phyloP scores from a whole-genome alignment of 2,113 vertebrate genomes.

The Psettodes erumei region DNA sequence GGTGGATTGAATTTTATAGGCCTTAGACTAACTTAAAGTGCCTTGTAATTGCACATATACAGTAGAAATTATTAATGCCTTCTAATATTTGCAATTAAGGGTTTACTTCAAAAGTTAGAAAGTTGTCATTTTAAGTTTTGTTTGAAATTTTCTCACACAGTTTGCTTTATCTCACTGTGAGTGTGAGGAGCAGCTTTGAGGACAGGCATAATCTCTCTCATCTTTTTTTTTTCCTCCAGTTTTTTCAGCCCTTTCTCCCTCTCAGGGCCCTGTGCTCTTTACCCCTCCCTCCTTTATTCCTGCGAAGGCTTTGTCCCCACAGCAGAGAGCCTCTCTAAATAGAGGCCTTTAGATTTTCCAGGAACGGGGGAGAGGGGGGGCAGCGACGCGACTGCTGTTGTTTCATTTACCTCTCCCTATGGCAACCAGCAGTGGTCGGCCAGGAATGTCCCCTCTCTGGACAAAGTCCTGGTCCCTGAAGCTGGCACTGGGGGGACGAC shows the following conservation, averaged over 20 bases:
- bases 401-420: constrained; percentile 94
- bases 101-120: constrained; percentile 38
- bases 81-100: constrained; percentile 38
- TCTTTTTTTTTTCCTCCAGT: constrained; percentile 68
- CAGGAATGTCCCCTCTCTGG: constrained; percentile 95
- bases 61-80: constrained; percentile 46
- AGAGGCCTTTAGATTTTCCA: constrained; percentile 83
- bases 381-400: constrained; percentile 86
- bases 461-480: constrained; percentile 91
- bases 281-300: constrained; percentile 76
- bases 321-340: constrained; percentile 83
- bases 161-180: constrained; percentile 61
- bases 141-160: constrained; percentile 32
- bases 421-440: constrained; percentile 91
- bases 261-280: constrained; percentile 70
- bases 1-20: constrained; percentile 58
- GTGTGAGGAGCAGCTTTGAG: constrained; percentile 65
- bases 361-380: constrained; percentile 65
- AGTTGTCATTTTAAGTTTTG: constrained; percentile 37
- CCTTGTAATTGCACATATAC: constrained; percentile 46
- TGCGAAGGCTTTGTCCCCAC: constrained; percentile 80
- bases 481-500: constrained; percentile 74
- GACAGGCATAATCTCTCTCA: constrained; percentile 74
- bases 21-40: constrained; percentile 37
- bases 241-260: constrained; percentile 65